These are phyloP conservation scores for Xyrichtys novacula DNA, from an alignment of 2,797 vertebrate species.

Conservation along the genomic window DNA sequence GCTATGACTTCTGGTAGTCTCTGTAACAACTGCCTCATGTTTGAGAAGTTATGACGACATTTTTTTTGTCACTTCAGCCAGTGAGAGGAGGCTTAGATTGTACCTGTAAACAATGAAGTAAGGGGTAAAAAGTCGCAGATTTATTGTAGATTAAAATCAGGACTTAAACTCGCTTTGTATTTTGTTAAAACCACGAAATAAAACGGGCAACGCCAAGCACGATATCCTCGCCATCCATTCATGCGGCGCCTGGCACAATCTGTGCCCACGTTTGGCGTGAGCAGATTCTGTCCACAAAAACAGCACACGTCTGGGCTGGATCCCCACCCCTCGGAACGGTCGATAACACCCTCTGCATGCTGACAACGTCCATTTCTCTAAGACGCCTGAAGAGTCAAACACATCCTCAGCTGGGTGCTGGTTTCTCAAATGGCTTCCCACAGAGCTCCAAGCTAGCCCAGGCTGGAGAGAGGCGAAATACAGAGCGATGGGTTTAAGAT, in stretches of 20 bases:
- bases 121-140: not conserved
- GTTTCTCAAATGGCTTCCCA: conserved; percentile 91
- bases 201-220: not conserved
- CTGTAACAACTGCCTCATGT: conserved; percentile 17
- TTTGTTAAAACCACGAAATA: not conserved
- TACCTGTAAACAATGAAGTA: not conserved
- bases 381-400: conserved; percentile 89
- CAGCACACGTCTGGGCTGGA: conserved; percentile 63
- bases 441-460: conserved; percentile 85
- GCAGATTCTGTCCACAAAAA: conserved; percentile 21
- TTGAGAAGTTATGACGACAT: not conserved
- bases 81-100: not conserved
- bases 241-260: conserved; percentile 7
- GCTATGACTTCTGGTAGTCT: not conserved
- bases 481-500: conserved; percentile 74
- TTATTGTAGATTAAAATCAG: not conserved
- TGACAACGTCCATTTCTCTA: conserved; percentile 90
- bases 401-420: conserved; percentile 88
- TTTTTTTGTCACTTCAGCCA: conserved; percentile 6
- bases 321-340: conserved; percentile 71
- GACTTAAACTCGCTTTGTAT: not conserved
- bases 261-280: conserved; percentile 19
- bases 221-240: not conserved
- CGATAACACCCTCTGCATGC: conserved; percentile 88
- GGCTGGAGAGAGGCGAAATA: conserved; percentile 77